Evolutionary conservation across 2,888 invertebrate genomes (phyloP), one percentile per base, ranked within the genome.

Genomic region (Sesia apiformis): DNA sequence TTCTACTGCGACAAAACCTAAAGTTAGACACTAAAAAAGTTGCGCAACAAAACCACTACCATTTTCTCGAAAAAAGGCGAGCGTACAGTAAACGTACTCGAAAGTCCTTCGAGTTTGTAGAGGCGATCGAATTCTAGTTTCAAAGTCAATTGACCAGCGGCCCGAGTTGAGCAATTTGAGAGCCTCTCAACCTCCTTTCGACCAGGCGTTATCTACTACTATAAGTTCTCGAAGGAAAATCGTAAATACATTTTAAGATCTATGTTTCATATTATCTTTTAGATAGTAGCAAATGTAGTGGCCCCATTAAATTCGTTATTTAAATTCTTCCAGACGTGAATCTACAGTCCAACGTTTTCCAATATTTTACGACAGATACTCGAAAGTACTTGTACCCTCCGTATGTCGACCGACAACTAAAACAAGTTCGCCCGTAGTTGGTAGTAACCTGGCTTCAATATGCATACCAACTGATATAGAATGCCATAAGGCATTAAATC

Each of bases 91-190:
- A 50, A 50, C 7, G 39, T 4, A 50, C 39, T 50, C 38, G 4
- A 39, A 50, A 38, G 38, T 50, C 8, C 50, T 50, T 50, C 4
- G 23, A 50, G 50, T 50, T 50, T 23, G 50, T 38, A 39, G 38
- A 63, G 64, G 64, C 69, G 63, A 68, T 71, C 60, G 60, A 58
- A 62, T 62, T 66, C 72, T 72, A 73, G 72, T 74, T 73, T 72
- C 69, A 68, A 72, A 72, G 70, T 74, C 72, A 73, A 73, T 74
- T 66, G 73, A 70, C 72, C 72, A 57, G 42, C 52, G 55, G 63
- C 60, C 63, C 58, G 53, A 59, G 64, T 60, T 52, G 61, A 54
- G 56, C 54, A 63, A 58, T 55, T 58, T 56, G 59, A 53, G 57
- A 69, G 71, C 57, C 62, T 55, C 69, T 71, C 59, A 58, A 66